Conservation (phyloP, 2,113 vertebrate species). For the Lepus europaeus region DNA sequence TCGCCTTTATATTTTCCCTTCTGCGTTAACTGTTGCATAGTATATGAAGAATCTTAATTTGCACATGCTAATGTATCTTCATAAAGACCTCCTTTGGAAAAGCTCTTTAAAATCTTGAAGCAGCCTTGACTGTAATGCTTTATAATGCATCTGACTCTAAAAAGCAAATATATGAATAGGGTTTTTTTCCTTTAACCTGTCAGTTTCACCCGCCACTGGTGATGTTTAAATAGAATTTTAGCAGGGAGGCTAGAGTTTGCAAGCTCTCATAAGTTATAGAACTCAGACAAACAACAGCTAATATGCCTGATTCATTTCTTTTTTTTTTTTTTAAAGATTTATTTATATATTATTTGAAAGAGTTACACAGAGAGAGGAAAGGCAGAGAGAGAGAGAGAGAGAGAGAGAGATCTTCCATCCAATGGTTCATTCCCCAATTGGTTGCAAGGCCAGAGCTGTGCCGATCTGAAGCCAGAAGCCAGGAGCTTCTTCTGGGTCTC, state of each 20-base stretch:
- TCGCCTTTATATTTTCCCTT: constrained; percentile 49
- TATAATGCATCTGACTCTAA: constrained; percentile 10
- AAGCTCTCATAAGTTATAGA: background rate
- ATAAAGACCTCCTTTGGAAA: constrained; percentile 38
- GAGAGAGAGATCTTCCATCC: too few species aligned
- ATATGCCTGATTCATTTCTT: background rate
- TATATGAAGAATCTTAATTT: constrained; percentile 44
- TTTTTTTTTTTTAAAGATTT: too few species aligned
- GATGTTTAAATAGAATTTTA: background rate
- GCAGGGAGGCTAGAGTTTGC: background rate
- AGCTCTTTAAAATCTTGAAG: constrained; percentile 18
- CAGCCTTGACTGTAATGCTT: background rate
- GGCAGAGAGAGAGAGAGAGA: too few species aligned
- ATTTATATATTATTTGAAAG: too few species aligned
- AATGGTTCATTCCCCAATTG: too few species aligned
- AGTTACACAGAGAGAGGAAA: too few species aligned
- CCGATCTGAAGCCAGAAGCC: too few species aligned
- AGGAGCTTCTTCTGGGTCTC: too few species aligned
- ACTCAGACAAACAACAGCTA: background rate
- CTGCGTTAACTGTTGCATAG: background rate
- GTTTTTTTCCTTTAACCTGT: background rate
- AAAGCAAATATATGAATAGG: constrained; percentile 8
- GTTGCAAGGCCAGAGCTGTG: too few species aligned
- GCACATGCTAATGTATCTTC: constrained; percentile 9
- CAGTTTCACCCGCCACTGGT: background rate